phyloP scores from a whole-genome alignment of 2,797 vertebrate genomes.

The Synaphobranchus kaupii region DNA sequence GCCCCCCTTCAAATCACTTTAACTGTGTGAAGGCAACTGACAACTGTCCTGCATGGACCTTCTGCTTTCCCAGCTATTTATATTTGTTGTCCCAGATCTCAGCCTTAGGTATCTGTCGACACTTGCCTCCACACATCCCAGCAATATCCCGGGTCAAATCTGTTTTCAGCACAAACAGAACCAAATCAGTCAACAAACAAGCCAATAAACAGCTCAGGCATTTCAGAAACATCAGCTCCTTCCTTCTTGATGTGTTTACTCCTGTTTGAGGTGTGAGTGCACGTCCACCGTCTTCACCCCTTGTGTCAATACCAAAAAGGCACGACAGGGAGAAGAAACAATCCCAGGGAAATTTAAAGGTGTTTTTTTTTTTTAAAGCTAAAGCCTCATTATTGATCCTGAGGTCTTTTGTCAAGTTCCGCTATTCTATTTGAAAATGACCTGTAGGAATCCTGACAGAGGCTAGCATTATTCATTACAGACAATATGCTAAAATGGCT shows the following conservation, averaged over 20 bases:
- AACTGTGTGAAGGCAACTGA: not conserved
- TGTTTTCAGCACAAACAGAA: constrained; percentile 72
- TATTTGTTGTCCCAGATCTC: constrained; percentile 38
- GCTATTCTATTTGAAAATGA: constrained; percentile 51
- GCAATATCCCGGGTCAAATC: constrained; percentile 52
- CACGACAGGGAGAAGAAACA: not conserved
- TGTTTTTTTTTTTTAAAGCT: constrained; percentile 5
- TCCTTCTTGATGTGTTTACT: not conserved
- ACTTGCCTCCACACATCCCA: constrained; percentile 54
- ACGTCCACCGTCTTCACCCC: constrained; percentile 28
- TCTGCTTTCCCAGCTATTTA: constrained; percentile 8
- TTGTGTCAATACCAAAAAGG: constrained; percentile 27
- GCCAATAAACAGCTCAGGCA: constrained; percentile 58
- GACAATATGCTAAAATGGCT: constrained; percentile 77
- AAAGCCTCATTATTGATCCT: constrained; percentile 59
- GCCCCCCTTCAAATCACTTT: not conserved
- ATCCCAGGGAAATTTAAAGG: constrained; percentile 40
- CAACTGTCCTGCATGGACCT: constrained; percentile 14
- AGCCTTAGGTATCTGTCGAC: constrained; percentile 58
- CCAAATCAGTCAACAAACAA: constrained; percentile 64
- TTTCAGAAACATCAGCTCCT: not conserved
- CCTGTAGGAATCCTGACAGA: constrained; percentile 59
- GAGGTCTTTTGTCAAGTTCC: constrained; percentile 53
- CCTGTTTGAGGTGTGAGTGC: constrained; percentile 10
- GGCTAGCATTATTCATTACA: constrained; percentile 70